Evolutionary conservation across 2,888 invertebrate species (phyloP), one percentile per base, ranked within the genome.

Genomic region (Barypeithes pellucidus): DNA sequence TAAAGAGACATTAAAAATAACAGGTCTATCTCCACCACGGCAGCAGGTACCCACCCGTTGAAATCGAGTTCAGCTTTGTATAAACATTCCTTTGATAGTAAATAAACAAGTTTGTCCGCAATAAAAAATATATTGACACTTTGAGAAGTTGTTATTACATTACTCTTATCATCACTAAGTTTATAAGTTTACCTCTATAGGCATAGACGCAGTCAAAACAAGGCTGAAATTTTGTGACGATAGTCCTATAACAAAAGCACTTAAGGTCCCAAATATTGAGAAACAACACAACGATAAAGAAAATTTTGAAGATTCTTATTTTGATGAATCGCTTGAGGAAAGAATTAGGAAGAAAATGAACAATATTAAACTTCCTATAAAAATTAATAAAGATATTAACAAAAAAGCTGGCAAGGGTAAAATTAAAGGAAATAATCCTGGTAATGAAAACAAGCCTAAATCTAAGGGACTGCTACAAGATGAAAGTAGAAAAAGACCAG

Each of bases 301-400:
- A 47, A 29, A 67, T 24, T 59, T 74, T 20, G 67, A 71, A 22
- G 70, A 65, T 69, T 72, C 60, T 24, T 62, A 67, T 20, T 60
- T 61, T 45, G 63, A 67, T 62, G 52, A 76, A 60, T 69, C 75
- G 20, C 63, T 78, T n/a, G 76, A 77, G 65, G 76, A 78, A 8
- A 72, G 75, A 70, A 67, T 77, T 33, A 66, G 33, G 59, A 77
- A 68, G 52, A 76, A 77, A 54, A 71, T 62, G 45, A 65, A 68
- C 67, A 29, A 71, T 18, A 41, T 63, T 59, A 67, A 76, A 63
- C 9, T 50, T 14, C 7, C 52, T 52, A 9, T 36, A 33, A 60
- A 45, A 57, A 33, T 12, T 41, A 63, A 41, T 36, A 45, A 20
- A n/a, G n/a, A 43, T 16, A 16, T 2, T 43, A 16, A 2, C 4